Conservation (phyloP, 1,140 invertebrate genomes). For the Psix sp. region DNA sequence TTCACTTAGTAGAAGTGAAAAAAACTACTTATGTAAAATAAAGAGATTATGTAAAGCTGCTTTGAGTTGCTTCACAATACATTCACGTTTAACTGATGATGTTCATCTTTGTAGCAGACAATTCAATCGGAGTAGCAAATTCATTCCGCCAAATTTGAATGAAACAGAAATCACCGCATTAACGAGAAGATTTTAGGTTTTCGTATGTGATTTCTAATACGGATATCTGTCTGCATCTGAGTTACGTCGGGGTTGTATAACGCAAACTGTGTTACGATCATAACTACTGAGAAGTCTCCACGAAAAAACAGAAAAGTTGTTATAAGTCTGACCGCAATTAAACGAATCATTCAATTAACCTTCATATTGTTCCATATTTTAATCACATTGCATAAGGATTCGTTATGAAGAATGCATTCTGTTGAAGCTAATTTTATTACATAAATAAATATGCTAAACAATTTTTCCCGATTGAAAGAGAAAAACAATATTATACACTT, state of each 20-base stretch:
- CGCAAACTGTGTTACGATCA: too few species aligned
- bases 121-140: slow-evolving; percentile 14
- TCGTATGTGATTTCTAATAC: slow-evolving; percentile 21
- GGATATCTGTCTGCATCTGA: background rate
- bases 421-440: too few species aligned
- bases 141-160: slow-evolving; percentile 2
- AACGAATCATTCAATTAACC: too few species aligned
- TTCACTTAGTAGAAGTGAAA: background rate
- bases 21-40: slow-evolving; percentile 8
- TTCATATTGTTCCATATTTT: too few species aligned
- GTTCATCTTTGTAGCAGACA: slow-evolving; percentile 9
- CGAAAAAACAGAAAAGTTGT: too few species aligned
- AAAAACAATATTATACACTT: too few species aligned
- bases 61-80: slow-evolving; percentile 6
- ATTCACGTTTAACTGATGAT: slow-evolving; percentile 6
- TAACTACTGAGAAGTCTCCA: too few species aligned
- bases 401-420: too few species aligned
- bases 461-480: too few species aligned
- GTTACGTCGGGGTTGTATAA: slow-evolving; percentile 12
- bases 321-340: too few species aligned
- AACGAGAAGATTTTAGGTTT: slow-evolving; percentile 16
- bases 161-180: slow-evolving; percentile 13
- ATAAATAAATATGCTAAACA: too few species aligned
- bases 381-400: too few species aligned
- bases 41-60: slow-evolving; percentile 14